Evolutionary conservation across 2,888 invertebrate species (phyloP), one percentile per base, ranked within the genome.

Genomic region (Allolobophora icterica): DNA sequence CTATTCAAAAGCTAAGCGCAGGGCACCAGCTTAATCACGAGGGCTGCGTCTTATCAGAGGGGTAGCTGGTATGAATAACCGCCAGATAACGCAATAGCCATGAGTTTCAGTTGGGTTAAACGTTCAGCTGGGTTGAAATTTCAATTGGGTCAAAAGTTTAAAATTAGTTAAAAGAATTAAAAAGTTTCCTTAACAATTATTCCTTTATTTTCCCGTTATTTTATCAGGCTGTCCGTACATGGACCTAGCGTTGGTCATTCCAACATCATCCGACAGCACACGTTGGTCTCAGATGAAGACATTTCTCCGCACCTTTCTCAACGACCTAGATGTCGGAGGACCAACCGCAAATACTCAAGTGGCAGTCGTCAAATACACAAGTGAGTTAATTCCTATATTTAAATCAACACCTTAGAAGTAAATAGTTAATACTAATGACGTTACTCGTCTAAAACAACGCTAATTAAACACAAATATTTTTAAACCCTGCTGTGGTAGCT

Each of bases 301-400:
- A 24, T 87, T 87, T 87, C 35, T 87, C 0, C 87, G 19, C 35
- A 24, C 21, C 17, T 87, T 87, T 38, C 87, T 87, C 87, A 87
- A 34, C 87, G 87, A 38, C 24, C 19, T 87, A 8, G 87, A 87
- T 38, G 15, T 87, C 34, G 87, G 87, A 87, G 87, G 35, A 87
- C 30, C 34, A 35, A 38, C 87, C 19, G 34, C 87, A 3, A 87
- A 34, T 6, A 21, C 34, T 13, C 34, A 38, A 87, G 38, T 87
- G 11, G 87, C 87, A 38, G 87, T 87, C 87, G 87, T 87, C 87
- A 87, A 87, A 30, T 87, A 87, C 87, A 87, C 87, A 34, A 38
- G 87, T 87, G 17, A 87, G 71, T 71, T 71, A 8, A 38, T 38
- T 38, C 38, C 19, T 13, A 45, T 11, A 45, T 45, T 19, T 45